These are phyloP conservation scores for Montipora capitata DNA, from an alignment of 92 coral and sea anemone species.

Conservation along the genomic window DNA sequence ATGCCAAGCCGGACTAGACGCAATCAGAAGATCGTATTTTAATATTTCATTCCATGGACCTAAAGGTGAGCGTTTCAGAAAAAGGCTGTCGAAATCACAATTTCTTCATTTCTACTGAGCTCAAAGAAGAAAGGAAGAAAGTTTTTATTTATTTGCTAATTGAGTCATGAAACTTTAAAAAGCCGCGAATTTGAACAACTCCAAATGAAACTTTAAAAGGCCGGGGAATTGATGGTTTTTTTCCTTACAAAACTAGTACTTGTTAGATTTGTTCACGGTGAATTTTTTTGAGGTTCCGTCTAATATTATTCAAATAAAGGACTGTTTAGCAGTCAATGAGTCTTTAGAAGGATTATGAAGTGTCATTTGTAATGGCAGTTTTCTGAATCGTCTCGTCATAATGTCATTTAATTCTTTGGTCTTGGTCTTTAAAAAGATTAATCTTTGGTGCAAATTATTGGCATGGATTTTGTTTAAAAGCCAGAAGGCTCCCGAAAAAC, in stretches of 20 bases:
- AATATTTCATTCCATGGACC: slow-evolving; percentile 59
- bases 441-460: slow-evolving; percentile 6
- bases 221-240: too few relatives aligned
- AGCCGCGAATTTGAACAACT: too few relatives aligned
- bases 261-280: background rate
- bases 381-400: background rate
- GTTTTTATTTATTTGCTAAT: too few relatives aligned
- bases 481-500: background rate
- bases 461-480: background rate
- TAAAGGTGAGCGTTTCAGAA: slow-evolving; percentile 22
- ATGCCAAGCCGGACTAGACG: slow-evolving; percentile 72
- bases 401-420: slow-evolving; percentile 5
- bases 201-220: too few relatives aligned
- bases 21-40: slow-evolving; percentile 50
- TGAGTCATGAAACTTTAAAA: too few relatives aligned
- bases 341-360: slow-evolving; percentile 36
- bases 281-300: background rate
- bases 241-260: too few relatives aligned
- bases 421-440: slow-evolving; percentile 1
- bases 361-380: background rate
- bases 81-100: background rate
- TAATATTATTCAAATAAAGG: slow-evolving; percentile 24
- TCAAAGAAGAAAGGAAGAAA: background rate
- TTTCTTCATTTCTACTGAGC: background rate
- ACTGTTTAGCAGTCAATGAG: background rate